Base-by-base conservation (phyloP, 2,797 vertebrate species). In the Phataginus tricuspis region DNA sequence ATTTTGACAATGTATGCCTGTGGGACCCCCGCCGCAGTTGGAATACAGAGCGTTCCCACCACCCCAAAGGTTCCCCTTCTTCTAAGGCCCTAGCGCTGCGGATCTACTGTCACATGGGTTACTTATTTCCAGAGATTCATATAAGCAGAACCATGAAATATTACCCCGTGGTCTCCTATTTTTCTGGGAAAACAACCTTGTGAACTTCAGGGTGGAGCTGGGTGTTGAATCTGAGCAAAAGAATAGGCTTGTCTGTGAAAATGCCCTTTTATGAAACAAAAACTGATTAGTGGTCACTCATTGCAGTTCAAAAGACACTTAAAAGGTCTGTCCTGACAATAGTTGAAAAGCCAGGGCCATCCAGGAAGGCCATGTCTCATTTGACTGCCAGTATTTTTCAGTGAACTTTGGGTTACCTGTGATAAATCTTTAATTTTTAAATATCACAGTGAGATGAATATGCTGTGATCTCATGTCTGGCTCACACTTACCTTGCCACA, bases 371-470 rank as follows among this genome's bases (percentile, higher is more conserved):
- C 4, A 34, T 15, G 21, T 64, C 27, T 78, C 25, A 59, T 9
- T 39, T 34, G 59, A 59, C 79, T 53, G 80, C 68, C 16, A 84
- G 49, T 86, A 89, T 55, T 94, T 34, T 82, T 84, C 9, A 53
- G 23, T 66, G 27, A 42, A 72, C 31, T 83, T 77, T 21, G 15
- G 45, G 27, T 72, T 88, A 53, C 13, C 23, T 29, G 7, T 91
- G n/a, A 69, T 74, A 66, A 79, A 86, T 74, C 19, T 69, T 92
- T 86, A 63, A 63, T 49, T 85, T 55, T 71, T 74, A 90, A 88
- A 94, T 82, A 82, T 77, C 69, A 89, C 39, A 77, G 27, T 11
- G 89, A 57, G 45, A 95, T 64, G 55, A 93, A 75, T 85, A 59
- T 49, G 5, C 29, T 83, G 63, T 51, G 49, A 88, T 49, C n/a